phyloP scores from a whole-genome alignment of 2,888 invertebrate genomes.

The Apodemia mormo region DNA sequence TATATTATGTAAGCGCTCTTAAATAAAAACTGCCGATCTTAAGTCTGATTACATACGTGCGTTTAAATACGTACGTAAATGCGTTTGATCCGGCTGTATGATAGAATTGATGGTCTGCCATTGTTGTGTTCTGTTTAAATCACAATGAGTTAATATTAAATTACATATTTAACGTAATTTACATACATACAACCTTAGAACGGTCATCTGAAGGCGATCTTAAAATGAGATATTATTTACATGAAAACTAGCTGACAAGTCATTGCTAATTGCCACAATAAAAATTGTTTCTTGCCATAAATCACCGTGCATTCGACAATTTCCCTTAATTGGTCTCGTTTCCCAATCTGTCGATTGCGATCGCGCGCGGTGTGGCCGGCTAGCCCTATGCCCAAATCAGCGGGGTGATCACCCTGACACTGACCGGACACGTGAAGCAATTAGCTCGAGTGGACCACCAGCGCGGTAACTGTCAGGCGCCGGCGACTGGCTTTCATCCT shows the following conservation, averaged over 20 bases:
- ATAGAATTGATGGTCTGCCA: too few relatives aligned
- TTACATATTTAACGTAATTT: neutral
- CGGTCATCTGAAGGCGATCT: slow-evolving; percentile 23
- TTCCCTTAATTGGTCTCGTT: slow-evolving; percentile 70
- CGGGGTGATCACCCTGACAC: slow-evolving; percentile 43
- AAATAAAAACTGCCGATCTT: too few relatives aligned
- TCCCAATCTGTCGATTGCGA: slow-evolving; percentile 62
- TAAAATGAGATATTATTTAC: slow-evolving; percentile 34
- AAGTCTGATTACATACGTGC: too few relatives aligned
- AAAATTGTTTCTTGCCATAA: slow-evolving; percentile 56
- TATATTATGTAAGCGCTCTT: too few relatives aligned
- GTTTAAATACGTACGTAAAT: too few relatives aligned
- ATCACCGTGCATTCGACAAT: slow-evolving; percentile 62
- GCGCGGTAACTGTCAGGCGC: slow-evolving; percentile 48
- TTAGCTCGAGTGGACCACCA: slow-evolving; percentile 59
- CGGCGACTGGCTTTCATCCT: slow-evolving; percentile 56
- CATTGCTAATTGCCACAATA: slow-evolving; percentile 58
- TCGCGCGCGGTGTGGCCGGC: slow-evolving; percentile 47
- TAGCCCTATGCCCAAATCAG: slow-evolving; percentile 40
- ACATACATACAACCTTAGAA: neutral
- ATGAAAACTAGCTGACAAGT: slow-evolving; percentile 42
- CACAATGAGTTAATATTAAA: neutral
- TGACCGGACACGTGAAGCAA: slow-evolving; percentile 41
- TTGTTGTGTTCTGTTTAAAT: too few relatives aligned
- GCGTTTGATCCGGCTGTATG: too few relatives aligned